Percentiles rank a stretch among this genome's conserved stretches.
Conservation (phyloP, 1,140 invertebrate species). For the Colletes latitarsis region DNA sequence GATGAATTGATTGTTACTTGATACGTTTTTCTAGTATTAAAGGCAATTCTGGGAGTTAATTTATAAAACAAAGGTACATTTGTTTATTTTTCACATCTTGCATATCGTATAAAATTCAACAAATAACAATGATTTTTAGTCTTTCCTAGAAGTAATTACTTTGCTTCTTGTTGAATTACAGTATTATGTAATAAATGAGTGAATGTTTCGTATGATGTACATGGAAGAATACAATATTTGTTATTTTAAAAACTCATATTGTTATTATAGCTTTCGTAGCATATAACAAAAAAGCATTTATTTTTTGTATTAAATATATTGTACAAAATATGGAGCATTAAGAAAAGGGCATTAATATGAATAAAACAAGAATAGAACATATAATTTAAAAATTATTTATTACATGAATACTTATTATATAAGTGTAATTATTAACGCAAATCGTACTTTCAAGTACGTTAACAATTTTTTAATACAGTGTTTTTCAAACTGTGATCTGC, state of each 20-base stretch:
- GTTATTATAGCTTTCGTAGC: constrained; percentile 8
- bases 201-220: neutral
- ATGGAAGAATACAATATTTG: neutral
- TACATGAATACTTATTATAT: constrained; percentile 14
- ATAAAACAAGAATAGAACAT: constrained; percentile 17
- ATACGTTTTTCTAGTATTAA: constrained; percentile 2
- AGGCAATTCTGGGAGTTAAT: constrained; percentile 10
- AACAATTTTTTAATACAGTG: neutral
- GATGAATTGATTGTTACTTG: neutral
- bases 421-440: constrained; percentile 6
- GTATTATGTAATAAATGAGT: constrained; percentile 29
- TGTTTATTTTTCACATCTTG: neutral
- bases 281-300: constrained; percentile 26
- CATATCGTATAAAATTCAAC: constrained; percentile 3
- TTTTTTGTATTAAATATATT: constrained; percentile 39
- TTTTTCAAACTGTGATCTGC: too few species aligned
- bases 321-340: constrained; percentile 25
- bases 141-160: constrained; percentile 30
- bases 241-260: constrained; percentile 16
- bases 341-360: constrained; percentile 33
- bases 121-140: constrained; percentile 2
- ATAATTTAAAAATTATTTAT: constrained; percentile 42
- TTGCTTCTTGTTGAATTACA: constrained; percentile 19
- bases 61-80: constrained; percentile 8
- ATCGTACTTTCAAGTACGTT: neutral